Evolutionary conservation across 2,113 vertebrate genomes (phyloP), one percentile per base, ranked within the genome.

Genomic region (Candoia aspera): DNA sequence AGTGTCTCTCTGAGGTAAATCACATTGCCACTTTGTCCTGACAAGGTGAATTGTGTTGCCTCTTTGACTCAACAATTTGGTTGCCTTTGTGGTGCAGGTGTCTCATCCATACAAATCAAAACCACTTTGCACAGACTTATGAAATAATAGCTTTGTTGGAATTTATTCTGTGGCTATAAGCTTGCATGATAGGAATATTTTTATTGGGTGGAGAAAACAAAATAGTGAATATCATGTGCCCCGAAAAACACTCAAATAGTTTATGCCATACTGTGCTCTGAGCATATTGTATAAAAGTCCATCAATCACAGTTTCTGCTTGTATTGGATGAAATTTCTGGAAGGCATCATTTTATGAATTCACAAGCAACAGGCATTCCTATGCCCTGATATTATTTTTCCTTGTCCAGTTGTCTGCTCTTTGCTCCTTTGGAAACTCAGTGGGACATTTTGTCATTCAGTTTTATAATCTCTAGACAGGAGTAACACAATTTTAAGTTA

Each of bases 381-480:
- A 26, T 93, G 37, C 89, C 59, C 60, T 64, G 12, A 73, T 64
- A 90, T 26, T 26, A 2, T 62, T 59, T 91, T 58, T 94, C 29
- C 23, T 79, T n/a, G 11, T 59, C 68, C 23, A 55, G n/a, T 90
- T 5, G 84, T 33, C 23, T 57, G 13, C 85, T 93, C n/a, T 86
- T 93, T 94, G 90, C 92, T 3, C 0, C 84, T 58, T 89, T 90
- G 0, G 17, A 94, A 92, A 53, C 46, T 91, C 46, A 94, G 53
- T 6, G 79, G 13, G 93, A 5, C 24, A 92, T 53, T 83, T 37
- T 91, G 88, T 87, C 62, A 89, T 94, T 95, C 89, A 87, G n/a
- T 94, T 92, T 94, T 89, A 53, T 64, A 92, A 84, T 57, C 87
- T 26, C 21, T 90, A 24, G 1, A 58, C 84, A 90, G 84, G 84